A percentile compares a stretch with the other conserved stretches of the same genome.
phyloP scores from a whole-genome alignment of 2,113 vertebrate species.

The Pionites leucogaster region DNA sequence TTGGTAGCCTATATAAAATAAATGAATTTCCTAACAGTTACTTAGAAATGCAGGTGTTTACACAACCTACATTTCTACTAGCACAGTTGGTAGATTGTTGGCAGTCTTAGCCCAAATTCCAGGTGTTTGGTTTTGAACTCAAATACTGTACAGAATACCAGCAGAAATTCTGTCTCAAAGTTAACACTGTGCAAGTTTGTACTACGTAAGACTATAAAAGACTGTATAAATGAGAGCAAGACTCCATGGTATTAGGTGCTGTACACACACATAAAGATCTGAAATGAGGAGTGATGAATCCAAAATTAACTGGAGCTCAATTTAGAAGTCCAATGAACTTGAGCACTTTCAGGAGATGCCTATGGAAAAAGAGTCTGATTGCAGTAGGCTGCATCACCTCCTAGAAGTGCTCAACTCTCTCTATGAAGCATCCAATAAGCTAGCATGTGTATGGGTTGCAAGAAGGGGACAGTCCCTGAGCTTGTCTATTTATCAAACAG shows the following conservation, averaged over 20 bases:
- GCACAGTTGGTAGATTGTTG: background rate
- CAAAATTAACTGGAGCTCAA: background rate
- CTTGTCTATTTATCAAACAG: background rate
- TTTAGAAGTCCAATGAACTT: background rate
- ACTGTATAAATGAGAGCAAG: background rate
- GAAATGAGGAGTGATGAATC: background rate
- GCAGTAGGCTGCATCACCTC: background rate
- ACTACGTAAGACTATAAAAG: background rate
- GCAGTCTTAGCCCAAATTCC: background rate
- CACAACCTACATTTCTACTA: background rate
- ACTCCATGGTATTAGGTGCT: background rate
- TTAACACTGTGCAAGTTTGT: background rate
- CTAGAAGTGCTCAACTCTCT: background rate
- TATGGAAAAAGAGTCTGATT: background rate
- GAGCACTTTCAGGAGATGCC: background rate
- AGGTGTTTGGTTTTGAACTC: background rate
- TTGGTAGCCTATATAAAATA: slow-evolving; percentile 9
- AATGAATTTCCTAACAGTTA: background rate
- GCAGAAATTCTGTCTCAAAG: background rate
- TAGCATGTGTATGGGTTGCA: accelerated
- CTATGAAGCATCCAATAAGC: background rate
- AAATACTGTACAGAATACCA: background rate
- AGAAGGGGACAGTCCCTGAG: background rate
- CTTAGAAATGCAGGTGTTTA: slow-evolving; percentile 9
- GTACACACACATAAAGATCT: background rate